Percentiles rank a stretch among this genome's conserved stretches.
phyloP scores from a whole-genome alignment of 2,113 vertebrate genomes.

The Pachycephala philippinensis region DNA sequence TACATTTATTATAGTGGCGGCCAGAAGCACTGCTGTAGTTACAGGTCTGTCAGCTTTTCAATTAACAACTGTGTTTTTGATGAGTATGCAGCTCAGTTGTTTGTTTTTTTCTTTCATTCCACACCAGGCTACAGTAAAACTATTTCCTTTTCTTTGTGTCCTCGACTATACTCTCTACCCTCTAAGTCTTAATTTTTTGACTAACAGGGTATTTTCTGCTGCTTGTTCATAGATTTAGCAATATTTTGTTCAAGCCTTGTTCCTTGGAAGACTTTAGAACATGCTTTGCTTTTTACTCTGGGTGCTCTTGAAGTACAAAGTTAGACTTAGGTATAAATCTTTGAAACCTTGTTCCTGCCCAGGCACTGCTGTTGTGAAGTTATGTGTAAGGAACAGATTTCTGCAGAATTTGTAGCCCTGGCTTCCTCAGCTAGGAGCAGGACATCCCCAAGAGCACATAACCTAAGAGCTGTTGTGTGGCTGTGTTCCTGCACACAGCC shows the following conservation, averaged over 20 bases:
- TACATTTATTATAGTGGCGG: constrained; percentile 42
- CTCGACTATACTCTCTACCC: background rate
- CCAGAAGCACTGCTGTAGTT: background rate
- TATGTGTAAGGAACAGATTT: background rate
- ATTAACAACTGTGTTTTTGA: constrained; percentile 49
- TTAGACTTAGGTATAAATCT: background rate
- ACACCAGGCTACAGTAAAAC: background rate
- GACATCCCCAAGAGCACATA: background rate
- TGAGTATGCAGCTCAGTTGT: constrained; percentile 37
- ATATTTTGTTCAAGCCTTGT: background rate
- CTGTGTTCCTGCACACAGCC: background rate
- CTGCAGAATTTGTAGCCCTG: background rate
- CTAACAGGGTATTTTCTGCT: background rate
- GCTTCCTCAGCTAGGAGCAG: background rate
- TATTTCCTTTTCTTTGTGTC: background rate
- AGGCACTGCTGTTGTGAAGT: background rate
- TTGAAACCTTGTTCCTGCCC: background rate
- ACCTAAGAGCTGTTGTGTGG: background rate
- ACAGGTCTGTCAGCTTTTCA: constrained; percentile 39
- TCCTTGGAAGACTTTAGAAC: background rate
- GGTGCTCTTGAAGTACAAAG: background rate
- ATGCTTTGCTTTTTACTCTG: background rate
- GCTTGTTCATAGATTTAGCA: background rate
- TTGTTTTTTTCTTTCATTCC: background rate
- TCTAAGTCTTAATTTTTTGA: background rate